phyloP scores from a whole-genome alignment of 2,113 vertebrate species.

The Silurus asotus region DNA sequence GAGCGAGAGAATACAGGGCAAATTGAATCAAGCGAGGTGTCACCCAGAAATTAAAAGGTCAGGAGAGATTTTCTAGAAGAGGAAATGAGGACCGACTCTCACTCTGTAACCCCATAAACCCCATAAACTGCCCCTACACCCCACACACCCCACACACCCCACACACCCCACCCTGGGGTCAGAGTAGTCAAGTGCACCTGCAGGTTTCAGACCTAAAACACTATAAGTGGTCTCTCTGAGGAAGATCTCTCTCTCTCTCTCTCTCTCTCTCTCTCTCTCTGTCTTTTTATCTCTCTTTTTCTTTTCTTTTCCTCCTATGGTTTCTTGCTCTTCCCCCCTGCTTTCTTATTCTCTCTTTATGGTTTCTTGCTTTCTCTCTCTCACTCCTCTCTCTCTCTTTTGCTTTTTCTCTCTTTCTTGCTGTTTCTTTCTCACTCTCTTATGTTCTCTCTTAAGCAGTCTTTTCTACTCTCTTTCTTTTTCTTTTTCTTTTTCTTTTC shows the following conservation, averaged over 20 bases:
- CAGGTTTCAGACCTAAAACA: not conserved
- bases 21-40: constrained; percentile 55
- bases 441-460: too few species aligned
- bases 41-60: constrained; percentile 49
- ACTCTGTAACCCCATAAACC: constrained; percentile 21
- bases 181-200: not conserved
- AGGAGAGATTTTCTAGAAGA: not conserved
- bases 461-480: not conserved
- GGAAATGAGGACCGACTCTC: constrained; percentile 21
- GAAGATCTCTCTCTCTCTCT: constrained; percentile 12
- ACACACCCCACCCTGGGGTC: constrained; percentile 28
- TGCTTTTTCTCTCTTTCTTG: constrained; percentile 55
- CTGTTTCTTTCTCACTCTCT: constrained; percentile 15
- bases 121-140: not conserved
- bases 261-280: too few species aligned
- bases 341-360: constrained; percentile 4
- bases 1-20: constrained; percentile 44
- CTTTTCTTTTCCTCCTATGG: constrained; percentile 38
- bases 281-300: constrained; percentile 38
- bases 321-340: not conserved
- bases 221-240: not conserved
- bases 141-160: not conserved
- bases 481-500: not conserved
- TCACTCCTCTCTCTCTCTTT: not conserved
- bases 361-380: not conserved